phyloP scores from a whole-genome alignment of 2,797 vertebrate species.

The Microctenopoma lineatum region DNA sequence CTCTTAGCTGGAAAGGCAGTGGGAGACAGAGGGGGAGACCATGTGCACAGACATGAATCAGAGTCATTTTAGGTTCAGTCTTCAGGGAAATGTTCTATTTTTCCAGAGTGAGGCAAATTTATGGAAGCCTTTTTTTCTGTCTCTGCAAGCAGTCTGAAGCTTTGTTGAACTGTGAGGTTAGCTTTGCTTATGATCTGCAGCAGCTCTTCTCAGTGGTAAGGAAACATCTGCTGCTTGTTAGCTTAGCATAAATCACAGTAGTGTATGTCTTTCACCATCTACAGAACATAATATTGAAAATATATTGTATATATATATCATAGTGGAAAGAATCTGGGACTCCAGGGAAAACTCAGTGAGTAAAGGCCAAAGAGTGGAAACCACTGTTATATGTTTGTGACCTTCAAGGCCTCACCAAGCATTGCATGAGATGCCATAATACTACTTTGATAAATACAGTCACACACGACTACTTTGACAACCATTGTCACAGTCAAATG shows the following conservation, averaged over 20 bases:
- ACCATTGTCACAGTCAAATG: too few relatives aligned
- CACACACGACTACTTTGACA: too few relatives aligned
- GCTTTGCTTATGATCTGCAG: conserved; percentile 28
- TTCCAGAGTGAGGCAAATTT: conserved; percentile 44
- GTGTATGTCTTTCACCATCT: too few relatives aligned
- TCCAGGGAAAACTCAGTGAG: too few relatives aligned
- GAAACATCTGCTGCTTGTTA: conserved; percentile 18
- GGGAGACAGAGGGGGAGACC: conserved; percentile 10
- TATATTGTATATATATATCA: too few relatives aligned
- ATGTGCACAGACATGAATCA: conserved; percentile 41
- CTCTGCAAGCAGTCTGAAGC: conserved; percentile 13
- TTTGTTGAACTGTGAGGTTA: conserved; percentile 22
- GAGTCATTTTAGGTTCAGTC: conserved; percentile 52
- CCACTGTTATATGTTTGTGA: too few relatives aligned
- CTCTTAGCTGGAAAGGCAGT: conserved; percentile 83
- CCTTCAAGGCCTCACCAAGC: too few relatives aligned
- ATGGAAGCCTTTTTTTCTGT: conserved; percentile 36
- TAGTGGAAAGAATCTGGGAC: too few relatives aligned
- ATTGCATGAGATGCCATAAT: too few relatives aligned
- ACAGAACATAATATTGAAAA: too few relatives aligned
- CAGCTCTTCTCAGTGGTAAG: conserved; percentile 1
- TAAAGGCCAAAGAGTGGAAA: too few relatives aligned
- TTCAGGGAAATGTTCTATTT: conserved; percentile 60
- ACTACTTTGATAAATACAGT: too few relatives aligned
- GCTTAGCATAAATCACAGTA: neutral